phyloP scores from a whole-genome alignment of 2,113 vertebrate genomes.

The Pterocles burchelli region DNA sequence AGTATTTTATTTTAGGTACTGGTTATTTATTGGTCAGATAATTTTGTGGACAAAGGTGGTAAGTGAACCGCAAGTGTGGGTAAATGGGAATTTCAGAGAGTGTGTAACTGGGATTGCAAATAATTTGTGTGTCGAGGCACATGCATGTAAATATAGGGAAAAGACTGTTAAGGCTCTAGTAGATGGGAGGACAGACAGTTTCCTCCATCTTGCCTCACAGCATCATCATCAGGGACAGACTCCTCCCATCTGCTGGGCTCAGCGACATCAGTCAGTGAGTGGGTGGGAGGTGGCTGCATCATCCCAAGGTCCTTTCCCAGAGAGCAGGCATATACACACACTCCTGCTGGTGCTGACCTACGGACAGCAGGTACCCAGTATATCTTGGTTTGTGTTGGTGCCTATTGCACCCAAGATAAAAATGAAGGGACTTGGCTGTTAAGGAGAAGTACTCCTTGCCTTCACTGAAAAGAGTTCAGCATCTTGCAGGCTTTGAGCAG shows the following conservation, averaged over 20 bases:
- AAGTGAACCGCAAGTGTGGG: not conserved
- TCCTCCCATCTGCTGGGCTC: conserved; percentile 8
- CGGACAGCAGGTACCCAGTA: not conserved
- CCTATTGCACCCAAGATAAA: not conserved
- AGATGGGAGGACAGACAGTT: not conserved
- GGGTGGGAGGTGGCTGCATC: not conserved
- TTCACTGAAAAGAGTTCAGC: not conserved
- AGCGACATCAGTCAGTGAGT: not conserved
- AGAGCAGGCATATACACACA: not conserved
- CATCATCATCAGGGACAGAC: not conserved
- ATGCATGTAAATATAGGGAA: not conserved
- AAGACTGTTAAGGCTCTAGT: not conserved
- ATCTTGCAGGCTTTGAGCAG: not conserved
- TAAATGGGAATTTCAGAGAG: not conserved
- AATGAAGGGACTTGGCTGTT: not conserved
- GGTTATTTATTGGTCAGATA: not conserved
- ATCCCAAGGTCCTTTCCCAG: not conserved
- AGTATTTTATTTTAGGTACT: not conserved
- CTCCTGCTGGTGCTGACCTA: not conserved
- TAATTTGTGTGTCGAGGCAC: not conserved
- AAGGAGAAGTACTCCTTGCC: not conserved
- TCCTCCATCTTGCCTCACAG: not conserved
- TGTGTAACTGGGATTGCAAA: not conserved
- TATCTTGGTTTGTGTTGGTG: not conserved
- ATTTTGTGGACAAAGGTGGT: not conserved